These are phyloP conservation scores for Psittacula cyanocephala DNA, from an alignment of 2,113 vertebrate species.

Conservation along the genomic window DNA sequence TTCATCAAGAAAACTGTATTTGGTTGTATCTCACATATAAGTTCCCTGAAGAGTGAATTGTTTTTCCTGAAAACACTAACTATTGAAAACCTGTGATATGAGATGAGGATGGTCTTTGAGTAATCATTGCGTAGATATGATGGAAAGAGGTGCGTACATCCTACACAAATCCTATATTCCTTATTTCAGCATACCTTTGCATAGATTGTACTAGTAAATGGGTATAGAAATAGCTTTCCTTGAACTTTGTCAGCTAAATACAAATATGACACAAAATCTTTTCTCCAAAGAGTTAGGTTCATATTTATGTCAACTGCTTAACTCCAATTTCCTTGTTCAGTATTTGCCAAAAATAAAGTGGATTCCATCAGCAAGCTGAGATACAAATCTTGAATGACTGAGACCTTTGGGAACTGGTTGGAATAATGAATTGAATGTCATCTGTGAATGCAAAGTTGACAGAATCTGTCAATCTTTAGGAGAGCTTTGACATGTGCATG, in stretches of 20 bases:
- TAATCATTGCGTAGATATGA: neutral
- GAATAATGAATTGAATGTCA: constrained; percentile 42
- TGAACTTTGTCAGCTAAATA: constrained; percentile 26
- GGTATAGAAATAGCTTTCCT: constrained; percentile 11
- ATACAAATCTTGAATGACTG: constrained; percentile 50
- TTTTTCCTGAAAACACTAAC: neutral
- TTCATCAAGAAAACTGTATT: neutral
- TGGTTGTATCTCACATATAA: neutral
- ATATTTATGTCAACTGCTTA: constrained; percentile 6
- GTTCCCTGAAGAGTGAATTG: neutral
- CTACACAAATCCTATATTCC: neutral
- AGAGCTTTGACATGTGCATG: constrained; percentile 14
- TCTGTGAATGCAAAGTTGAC: constrained; percentile 29
- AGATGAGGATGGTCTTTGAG: neutral
- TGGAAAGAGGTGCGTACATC: neutral
- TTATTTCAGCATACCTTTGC: neutral
- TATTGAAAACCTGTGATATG: neutral
- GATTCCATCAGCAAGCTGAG: constrained; percentile 1
- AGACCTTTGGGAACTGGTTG: constrained; percentile 19
- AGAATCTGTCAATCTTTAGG: constrained; percentile 20
- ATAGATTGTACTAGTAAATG: neutral
- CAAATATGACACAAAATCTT: constrained; percentile 27
- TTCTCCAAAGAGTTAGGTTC: neutral
- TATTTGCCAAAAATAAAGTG: constrained; percentile 18
- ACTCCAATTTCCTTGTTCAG: neutral